Evolutionary conservation across 1,140 invertebrate species (phyloP).

Genomic region (Diachasmimorpha longicaudata): DNA sequence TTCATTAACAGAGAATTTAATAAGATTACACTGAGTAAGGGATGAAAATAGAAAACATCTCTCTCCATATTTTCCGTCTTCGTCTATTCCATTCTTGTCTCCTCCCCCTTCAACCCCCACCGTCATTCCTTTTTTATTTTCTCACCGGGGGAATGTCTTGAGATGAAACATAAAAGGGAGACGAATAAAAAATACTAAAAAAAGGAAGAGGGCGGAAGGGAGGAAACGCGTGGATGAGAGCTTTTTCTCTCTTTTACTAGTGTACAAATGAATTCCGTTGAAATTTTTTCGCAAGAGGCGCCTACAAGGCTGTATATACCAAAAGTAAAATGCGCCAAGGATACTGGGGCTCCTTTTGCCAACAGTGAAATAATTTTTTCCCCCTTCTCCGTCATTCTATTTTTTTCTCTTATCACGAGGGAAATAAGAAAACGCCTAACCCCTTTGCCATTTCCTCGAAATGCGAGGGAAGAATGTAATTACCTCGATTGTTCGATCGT

Average conservation of each 20-base stretch:
- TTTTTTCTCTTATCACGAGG: not conserved
- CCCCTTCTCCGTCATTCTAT: not conserved
- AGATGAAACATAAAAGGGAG: conserved; percentile 9
- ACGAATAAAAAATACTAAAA: not conserved
- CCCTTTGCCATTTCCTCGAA: not conserved
- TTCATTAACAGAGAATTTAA: conserved; percentile 9
- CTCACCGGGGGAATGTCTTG: conserved; percentile 4
- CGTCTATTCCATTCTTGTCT: not conserved
- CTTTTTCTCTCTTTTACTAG: conserved; percentile 2
- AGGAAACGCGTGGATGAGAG: not conserved
- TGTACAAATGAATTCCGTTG: conserved; percentile 15
- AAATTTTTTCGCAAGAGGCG: conserved; percentile 7
- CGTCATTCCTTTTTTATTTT: not conserved
- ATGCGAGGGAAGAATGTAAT: not conserved
- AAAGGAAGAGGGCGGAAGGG: not conserved
- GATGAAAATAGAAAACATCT: not conserved
- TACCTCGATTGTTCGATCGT: not conserved
- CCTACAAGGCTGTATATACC: not conserved
- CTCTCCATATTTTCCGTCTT: not conserved
- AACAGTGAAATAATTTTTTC: not conserved
- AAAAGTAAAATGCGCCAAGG: not conserved
- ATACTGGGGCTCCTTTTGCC: not conserved
- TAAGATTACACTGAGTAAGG: conserved; percentile 5
- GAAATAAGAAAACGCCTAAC: not conserved
- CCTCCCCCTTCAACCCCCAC: not conserved